These are phyloP conservation scores for Drosophila gaucha DNA, from an alignment of 2,888 invertebrate species.

Conservation along the genomic window DNA sequence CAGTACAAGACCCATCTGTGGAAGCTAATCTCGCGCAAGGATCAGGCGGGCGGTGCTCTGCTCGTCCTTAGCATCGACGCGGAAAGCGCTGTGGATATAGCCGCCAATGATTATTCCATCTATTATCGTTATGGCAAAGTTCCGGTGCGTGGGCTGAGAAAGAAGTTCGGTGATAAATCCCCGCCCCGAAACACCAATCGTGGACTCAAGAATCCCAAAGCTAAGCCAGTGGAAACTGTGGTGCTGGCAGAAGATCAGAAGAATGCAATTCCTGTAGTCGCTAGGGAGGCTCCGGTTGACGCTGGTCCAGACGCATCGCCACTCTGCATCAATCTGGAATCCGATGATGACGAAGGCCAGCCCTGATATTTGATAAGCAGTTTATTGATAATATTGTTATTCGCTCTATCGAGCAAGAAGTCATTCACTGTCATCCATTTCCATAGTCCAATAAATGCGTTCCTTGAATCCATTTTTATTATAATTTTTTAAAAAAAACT, in stretches of 20 bases:
- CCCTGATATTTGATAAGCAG: neutral
- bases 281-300: too few species aligned
- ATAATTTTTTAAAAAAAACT: too few species aligned
- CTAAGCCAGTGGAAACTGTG: neutral
- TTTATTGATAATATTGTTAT: too few species aligned
- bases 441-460: too few species aligned
- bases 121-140: slow-evolving; percentile 37
- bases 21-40: slow-evolving; percentile 17
- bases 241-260: too few species aligned
- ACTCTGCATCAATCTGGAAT: slow-evolving; percentile 13
- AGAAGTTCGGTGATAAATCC: neutral
- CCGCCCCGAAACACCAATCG: neutral
- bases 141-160: slow-evolving; percentile 20
- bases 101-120: slow-evolving; percentile 21
- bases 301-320: neutral
- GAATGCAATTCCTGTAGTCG: neutral
- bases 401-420: too few species aligned
- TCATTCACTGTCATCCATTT: too few species aligned
- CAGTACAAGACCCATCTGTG: slow-evolving; percentile 22
- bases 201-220: neutral
- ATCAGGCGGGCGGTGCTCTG: neutral
- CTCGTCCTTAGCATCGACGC: slow-evolving; percentile 29
- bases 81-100: slow-evolving; percentile 27
- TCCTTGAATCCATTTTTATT: too few species aligned
- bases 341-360: slow-evolving; percentile 14